phyloP scores from a whole-genome alignment of 2,113 vertebrate genomes.

The Lycaon pictus region DNA sequence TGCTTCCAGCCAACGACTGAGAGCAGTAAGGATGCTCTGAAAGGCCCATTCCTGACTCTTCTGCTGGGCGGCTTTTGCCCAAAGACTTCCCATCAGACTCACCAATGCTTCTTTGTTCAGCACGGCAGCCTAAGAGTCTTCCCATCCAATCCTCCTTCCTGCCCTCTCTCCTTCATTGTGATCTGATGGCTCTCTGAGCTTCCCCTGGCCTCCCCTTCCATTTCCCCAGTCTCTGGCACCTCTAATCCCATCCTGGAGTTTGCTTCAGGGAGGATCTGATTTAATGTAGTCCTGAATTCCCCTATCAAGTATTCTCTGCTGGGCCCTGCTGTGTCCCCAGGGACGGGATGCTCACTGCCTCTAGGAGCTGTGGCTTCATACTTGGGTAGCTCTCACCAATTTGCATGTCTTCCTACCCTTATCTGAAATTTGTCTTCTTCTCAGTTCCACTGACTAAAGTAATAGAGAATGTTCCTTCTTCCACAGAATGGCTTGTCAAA shows the following conservation, averaged over 20 bases:
- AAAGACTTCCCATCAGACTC: not conserved
- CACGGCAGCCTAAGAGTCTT: not conserved
- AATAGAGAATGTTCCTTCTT: conserved; percentile 32
- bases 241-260: not conserved
- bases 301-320: not conserved
- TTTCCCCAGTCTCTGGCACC: not conserved
- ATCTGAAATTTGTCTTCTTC: conserved; percentile 45
- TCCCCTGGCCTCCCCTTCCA: not conserved
- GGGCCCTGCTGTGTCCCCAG: not conserved
- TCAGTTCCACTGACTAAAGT: conserved; percentile 10
- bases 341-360: not conserved
- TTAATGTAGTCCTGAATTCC: not conserved
- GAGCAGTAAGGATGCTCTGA: not conserved
- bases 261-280: not conserved
- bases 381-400: not conserved
- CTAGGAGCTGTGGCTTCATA: too few relatives aligned
- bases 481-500: conserved; percentile 27
- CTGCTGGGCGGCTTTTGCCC: not conserved
- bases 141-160: not conserved
- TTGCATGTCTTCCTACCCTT: not conserved
- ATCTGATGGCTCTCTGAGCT: not conserved
- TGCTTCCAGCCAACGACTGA: not conserved
- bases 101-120: not conserved
- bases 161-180: not conserved
- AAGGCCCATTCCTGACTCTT: not conserved